Conservation (phyloP, 2,888 invertebrate genomes). For the Pachydiplax longipennis region DNA sequence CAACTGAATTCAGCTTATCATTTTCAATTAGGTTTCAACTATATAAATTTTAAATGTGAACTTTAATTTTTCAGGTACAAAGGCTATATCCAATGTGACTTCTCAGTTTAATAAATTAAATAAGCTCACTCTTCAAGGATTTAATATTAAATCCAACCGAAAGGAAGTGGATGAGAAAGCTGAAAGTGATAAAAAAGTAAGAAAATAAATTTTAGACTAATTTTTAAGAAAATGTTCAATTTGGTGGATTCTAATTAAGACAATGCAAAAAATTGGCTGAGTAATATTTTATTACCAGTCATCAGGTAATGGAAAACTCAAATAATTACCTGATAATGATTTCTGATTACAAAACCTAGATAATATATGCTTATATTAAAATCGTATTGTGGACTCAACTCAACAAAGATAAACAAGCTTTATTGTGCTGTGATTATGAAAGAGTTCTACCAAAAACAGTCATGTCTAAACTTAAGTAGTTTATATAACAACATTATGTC, state of each 20-base stretch:
- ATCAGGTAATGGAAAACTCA: too few species aligned
- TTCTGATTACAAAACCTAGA: too few species aligned
- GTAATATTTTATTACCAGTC: too few species aligned
- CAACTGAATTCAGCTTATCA: not conserved
- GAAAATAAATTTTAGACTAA: not conserved
- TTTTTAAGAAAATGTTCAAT: not conserved
- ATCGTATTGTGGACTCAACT: too few species aligned
- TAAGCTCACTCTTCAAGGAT: slow-evolving; percentile 61
- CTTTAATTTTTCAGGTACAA: slow-evolving; percentile 70
- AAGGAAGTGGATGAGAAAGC: not conserved
- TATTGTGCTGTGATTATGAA: too few species aligned
- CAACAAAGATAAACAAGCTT: too few species aligned
- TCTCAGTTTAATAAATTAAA: slow-evolving; percentile 87
- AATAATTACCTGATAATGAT: too few species aligned
- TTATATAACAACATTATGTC: too few species aligned
- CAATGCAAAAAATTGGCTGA: not conserved
- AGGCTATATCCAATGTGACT: slow-evolving; percentile 84
- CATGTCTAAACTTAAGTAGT: too few species aligned
- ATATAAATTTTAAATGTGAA: not conserved
- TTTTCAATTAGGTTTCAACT: not conserved
- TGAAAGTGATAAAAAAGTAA: slow-evolving; percentile 4
- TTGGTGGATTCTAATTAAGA: too few species aligned
- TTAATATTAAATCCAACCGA: slow-evolving; percentile 19
- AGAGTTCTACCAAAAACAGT: too few species aligned
- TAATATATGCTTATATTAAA: too few species aligned